Evolutionary conservation across 2,797 vertebrate species (phyloP), one percentile per base, ranked within the genome.

Genomic region (Sardinella longiceps): DNA sequence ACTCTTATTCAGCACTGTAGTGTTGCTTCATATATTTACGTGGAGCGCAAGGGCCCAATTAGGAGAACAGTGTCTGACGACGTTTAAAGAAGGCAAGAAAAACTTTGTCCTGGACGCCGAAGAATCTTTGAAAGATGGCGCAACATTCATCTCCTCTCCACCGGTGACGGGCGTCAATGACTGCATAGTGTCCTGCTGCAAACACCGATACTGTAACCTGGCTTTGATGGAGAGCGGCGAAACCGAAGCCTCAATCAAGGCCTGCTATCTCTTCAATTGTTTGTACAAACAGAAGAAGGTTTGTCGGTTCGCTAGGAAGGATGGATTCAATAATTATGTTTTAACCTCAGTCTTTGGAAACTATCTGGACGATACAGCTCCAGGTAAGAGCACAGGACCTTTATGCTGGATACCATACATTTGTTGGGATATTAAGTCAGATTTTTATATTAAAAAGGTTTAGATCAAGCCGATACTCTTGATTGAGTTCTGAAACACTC

Each of bases 251-350:
- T 12, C 6, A 12, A 87, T 97, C 88, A 91, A 80, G 0, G 90
- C 94, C 86, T 99, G 98, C 91, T 98, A 96, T 88, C 95, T 98
- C 20, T 95, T 99, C 58, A 91, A 97, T 88, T 99, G 98, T 70
- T 91, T 98, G 39, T 98, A 99, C 77, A 97, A 98, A 84, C 92
- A 96, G 87, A 92, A 92, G 84, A 98, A 98, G 12, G 97, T 94
- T 56, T 99, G 98, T 86, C 95, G 92, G 82, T 97, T 99, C 56
- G 95, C 95, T 83, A 94, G 85, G 88, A 97, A 96, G 91, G 86
- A 85, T 0, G 97, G 97, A 82, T 99, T 96, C 90, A 89, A 89
- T 51, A 99, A 93, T 88, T 97, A 96, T 81, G 87, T 99, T 83
- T 91, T 91, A 56, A 92, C 90, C 1, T 89, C 95, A 0, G 90